Evolutionary conservation across 2,888 invertebrate genomes (phyloP), one percentile per base, ranked within the genome.

Genomic region (Vesta saturnalis): DNA sequence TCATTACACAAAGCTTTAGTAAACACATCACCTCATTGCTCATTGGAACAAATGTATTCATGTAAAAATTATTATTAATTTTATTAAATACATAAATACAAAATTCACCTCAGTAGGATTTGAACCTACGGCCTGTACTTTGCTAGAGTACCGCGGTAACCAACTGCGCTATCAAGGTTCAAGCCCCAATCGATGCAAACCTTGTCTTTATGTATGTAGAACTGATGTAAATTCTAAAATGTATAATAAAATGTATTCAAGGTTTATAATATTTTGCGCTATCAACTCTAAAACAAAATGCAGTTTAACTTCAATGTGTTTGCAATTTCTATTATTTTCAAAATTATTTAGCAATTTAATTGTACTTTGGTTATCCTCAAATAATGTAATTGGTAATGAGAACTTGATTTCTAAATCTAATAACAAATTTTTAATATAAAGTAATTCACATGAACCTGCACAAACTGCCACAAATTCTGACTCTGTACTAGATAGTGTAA

Each of bases 301-400:
- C 5, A 60, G 12, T 19, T 65, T 65, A 12, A 65, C 54, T 16
- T 65, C 65, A 1, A 65, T 66, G 35, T 66, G 56, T 35, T 66
- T 66, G 57, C 61, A 56, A 10, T 60, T 1, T 19, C 30, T 60
- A 21, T 60, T 66, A 30, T 60, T 66, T 66, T 61, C 66, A 66
- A 60, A 65, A 47, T 65, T 65, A 10, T 35, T 15, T 10, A 61
- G 21, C 10, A 66, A 30, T 43, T 60, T 66, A 10, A 54, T 54
- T 19, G 54, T 54, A 21, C 54, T 59, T 43, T 63, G 57, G 10
- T 63, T 63, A 18, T 63, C 63, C 18, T 64, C 59, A 1, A 35
- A 43, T 8, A 60, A 19, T 18, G 8, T 23, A 15, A 54, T 15
- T 12, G 65, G 65, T 16, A 55, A 19, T 55, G 8, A 2, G 18